These are phyloP conservation scores for Hydroisotoma schaefferi DNA, from an alignment of 2,888 invertebrate genomes.

Conservation along the genomic window DNA sequence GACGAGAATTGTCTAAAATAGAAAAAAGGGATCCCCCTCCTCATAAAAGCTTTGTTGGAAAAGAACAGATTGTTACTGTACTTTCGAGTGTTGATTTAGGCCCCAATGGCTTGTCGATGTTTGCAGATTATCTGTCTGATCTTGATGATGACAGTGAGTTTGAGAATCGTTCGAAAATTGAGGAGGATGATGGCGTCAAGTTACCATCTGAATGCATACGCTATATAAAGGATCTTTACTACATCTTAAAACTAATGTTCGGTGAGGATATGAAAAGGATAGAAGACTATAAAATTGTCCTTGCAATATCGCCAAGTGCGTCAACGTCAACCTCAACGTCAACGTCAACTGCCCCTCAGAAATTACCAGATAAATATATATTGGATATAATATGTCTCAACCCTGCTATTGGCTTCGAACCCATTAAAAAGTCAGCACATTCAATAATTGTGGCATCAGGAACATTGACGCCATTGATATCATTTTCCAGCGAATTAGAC, in stretches of 20 bases:
- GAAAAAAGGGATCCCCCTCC: no score
- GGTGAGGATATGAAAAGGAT: not conserved
- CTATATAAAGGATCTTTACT: not conserved
- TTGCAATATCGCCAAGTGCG: not conserved
- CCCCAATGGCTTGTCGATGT: no score
- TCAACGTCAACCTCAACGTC: not conserved
- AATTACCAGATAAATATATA: not conserved
- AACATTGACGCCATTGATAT: slow-evolving; percentile 34
- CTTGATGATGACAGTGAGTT: no score
- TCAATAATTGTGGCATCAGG: slow-evolving; percentile 43
- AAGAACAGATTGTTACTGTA: no score
- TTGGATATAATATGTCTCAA: slow-evolving; percentile 40
- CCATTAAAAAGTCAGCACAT: slow-evolving; percentile 20
- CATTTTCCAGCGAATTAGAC: slow-evolving; percentile 36
- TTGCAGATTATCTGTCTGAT: no score
- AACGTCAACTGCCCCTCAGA: not conserved
- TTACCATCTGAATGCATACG: not conserved
- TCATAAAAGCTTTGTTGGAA: no score
- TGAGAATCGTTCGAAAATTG: no score
- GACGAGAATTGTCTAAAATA: no score
- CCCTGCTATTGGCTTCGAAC: slow-evolving; percentile 40
- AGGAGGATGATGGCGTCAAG: not conserved
- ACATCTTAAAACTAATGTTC: not conserved
- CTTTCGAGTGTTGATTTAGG: no score
- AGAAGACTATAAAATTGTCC: not conserved